Evolutionary conservation across 53 echinoderm and acorn worm species (phyloP).

Genomic region (Arbacia lixula): DNA sequence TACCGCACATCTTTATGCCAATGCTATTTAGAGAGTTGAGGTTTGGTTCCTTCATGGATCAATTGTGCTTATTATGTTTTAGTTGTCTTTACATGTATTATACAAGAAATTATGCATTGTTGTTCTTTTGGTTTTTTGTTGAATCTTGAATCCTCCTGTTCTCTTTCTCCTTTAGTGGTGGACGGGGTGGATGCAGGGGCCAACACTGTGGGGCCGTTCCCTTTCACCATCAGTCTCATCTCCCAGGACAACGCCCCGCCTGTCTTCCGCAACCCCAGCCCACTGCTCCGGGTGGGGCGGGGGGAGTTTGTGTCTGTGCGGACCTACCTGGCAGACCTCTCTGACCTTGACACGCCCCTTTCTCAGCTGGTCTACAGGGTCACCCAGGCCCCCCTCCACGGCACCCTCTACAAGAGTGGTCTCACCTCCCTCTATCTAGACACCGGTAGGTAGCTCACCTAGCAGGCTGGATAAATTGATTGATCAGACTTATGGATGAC

Average conservation of each 20-base stretch:
- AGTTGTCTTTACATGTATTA: no score
- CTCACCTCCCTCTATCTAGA: not conserved
- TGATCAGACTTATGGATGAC: no score
- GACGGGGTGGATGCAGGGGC: conserved; percentile 59
- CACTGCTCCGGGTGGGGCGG: conserved; percentile 69
- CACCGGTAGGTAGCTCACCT: not conserved
- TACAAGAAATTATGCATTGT: no score
- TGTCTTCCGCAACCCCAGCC: conserved; percentile 67
- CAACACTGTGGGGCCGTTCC: conserved; percentile 79
- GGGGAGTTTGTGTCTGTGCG: conserved; percentile 78
- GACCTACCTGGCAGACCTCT: conserved; percentile 61
- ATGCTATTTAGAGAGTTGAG: no score
- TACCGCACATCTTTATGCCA: no score
- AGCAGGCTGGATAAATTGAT: no score
- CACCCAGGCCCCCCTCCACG: conserved; percentile 61
- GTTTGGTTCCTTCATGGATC: no score
- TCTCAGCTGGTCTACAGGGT: conserved; percentile 77
- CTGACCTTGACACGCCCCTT: conserved; percentile 74
- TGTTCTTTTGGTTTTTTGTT: not conserved
- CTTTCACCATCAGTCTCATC: conserved; percentile 85
- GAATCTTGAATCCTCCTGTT: not conserved
- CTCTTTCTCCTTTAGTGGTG: conserved; percentile 30
- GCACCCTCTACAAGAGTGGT: conserved; percentile 72
- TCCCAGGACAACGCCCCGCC: conserved; percentile 73
- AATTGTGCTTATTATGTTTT: no score